phyloP scores from a whole-genome alignment of 2,113 vertebrate genomes.

The Ploceus nigricollis region DNA sequence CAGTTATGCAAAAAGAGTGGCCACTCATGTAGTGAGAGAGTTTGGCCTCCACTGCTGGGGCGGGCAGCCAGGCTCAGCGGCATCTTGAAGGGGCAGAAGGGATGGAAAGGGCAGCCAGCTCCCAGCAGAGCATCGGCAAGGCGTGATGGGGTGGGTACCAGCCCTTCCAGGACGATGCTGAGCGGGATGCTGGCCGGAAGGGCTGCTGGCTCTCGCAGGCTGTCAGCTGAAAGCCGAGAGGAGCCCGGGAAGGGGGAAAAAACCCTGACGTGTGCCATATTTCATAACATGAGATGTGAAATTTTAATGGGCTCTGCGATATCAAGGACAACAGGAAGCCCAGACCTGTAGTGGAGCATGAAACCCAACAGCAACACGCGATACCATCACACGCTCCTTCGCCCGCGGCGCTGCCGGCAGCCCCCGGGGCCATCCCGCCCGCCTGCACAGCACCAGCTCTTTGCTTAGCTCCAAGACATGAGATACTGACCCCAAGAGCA shows the following conservation, averaged over 20 bases:
- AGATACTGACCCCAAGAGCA: neutral
- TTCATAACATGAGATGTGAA: constrained; percentile 30
- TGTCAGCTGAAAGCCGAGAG: neutral
- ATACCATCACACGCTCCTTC: neutral
- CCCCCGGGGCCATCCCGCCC: accelerated
- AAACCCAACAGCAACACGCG: neutral
- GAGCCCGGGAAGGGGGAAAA: neutral
- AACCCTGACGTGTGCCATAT: neutral
- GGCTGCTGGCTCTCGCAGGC: neutral
- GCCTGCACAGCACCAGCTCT: neutral
- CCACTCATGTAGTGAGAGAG: neutral
- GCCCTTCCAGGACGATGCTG: neutral
- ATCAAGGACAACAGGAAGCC: constrained; percentile 9
- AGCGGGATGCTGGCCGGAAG: neutral
- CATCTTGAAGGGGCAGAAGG: neutral
- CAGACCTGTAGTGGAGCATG: neutral
- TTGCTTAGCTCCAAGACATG: neutral
- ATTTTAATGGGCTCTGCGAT: constrained; percentile 31
- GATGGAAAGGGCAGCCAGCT: neutral
- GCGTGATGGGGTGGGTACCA: neutral
- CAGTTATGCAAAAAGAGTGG: neutral
- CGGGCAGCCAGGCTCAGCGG: neutral
- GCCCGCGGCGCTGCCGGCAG: neutral
- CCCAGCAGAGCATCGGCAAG: neutral
- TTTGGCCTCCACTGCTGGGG: neutral